Conservation (phyloP, 2,888 invertebrate species). For the Diadegma fenestrale region DNA sequence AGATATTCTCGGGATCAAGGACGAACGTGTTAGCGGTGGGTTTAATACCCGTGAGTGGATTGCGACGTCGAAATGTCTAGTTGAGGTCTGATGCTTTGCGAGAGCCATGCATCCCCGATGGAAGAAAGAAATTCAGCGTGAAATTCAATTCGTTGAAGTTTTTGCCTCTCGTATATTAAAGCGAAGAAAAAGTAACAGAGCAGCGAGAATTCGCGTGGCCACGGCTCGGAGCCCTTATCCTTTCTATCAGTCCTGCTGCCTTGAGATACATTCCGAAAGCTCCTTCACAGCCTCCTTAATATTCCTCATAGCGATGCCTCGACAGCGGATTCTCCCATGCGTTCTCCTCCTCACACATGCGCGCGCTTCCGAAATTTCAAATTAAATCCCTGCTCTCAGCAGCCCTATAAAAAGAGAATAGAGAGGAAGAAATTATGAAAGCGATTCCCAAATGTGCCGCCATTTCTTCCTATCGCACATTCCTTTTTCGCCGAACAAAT, state of each 20-base stretch:
- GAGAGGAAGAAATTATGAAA: slow-evolving; percentile 9
- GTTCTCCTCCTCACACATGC: slow-evolving; percentile 27
- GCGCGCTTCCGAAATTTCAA: slow-evolving; percentile 81
- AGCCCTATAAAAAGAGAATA: slow-evolving; percentile 2
- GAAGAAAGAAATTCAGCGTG: slow-evolving; percentile 75
- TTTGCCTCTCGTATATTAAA: slow-evolving; percentile 24
- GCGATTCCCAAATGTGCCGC: slow-evolving; percentile 27
- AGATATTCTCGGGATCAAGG: slow-evolving; percentile 42
- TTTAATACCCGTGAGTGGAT: slow-evolving; percentile 61
- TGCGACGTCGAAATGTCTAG: slow-evolving; percentile 70
- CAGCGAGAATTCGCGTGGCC: slow-evolving; percentile 58
- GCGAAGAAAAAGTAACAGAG: slow-evolving; percentile 5
- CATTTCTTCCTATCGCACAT: slow-evolving; percentile 57
- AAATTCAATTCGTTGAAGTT: slow-evolving; percentile 79
- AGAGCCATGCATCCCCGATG: slow-evolving; percentile 70
- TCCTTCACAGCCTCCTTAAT: slow-evolving; percentile 34
- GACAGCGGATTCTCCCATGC: slow-evolving; percentile 73
- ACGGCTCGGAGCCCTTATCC: slow-evolving; percentile 35
- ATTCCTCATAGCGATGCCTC: slow-evolving; percentile 68
- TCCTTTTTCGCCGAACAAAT: slow-evolving; percentile 8
- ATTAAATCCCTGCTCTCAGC: slow-evolving; percentile 76
- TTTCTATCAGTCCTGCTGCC: slow-evolving; percentile 28
- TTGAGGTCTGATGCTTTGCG: slow-evolving; percentile 70
- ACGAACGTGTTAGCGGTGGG: slow-evolving; percentile 34
- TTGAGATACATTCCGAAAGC: background rate